Base-by-base conservation (phyloP, 2,888 invertebrate species). In the Acanthosoma haemorrhoidale region DNA sequence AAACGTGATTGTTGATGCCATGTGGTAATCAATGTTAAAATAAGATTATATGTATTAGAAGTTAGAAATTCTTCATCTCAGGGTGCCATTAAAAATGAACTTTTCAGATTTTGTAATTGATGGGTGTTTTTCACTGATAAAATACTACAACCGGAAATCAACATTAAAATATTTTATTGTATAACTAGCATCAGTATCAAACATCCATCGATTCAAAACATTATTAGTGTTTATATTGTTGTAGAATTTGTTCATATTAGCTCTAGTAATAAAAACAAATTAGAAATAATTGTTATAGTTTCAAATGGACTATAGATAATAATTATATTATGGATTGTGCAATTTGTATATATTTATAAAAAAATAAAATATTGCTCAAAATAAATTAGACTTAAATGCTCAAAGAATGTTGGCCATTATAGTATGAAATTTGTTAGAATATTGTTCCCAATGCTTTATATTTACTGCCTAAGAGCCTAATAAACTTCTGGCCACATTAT, bases 41-140 rank as follows among this genome's bases (percentile, higher is more conserved):
- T 51, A 64, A 39, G 29, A 25, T 18, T 18, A 64, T 29, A 38
- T 64, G 36, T 36, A 34, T 64, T 39, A 64, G 64, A 34, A 39
- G 31, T 64, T 64, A 64, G 39, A 64, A 39, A 43, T 60, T 61
- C 77, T 78, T 77, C 77, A 73, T 76, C 78, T 79, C 79, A 79
- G 79, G 78, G 79, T 79, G 79, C 79, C 79, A 79, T 80, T 77
- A 71, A 71, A 74, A 72, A 63, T 72, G 60, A 51, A 32, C 39
- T 41, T 66, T 70, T 68, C 31, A 29, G 32, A 16, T 77, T 80
- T 84, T 64, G 41, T 21, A 29, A 64, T 70, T 60, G 70, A 64
- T 70, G 18, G 70, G 36, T 59, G 63, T 70, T 67, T 70, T 58
- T 64, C n/a, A 70, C 64, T 8, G 34, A 43, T 51, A 51, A 51